These are phyloP conservation scores for Furcula furcula DNA, from an alignment of 2,888 invertebrate species.

Conservation along the genomic window DNA sequence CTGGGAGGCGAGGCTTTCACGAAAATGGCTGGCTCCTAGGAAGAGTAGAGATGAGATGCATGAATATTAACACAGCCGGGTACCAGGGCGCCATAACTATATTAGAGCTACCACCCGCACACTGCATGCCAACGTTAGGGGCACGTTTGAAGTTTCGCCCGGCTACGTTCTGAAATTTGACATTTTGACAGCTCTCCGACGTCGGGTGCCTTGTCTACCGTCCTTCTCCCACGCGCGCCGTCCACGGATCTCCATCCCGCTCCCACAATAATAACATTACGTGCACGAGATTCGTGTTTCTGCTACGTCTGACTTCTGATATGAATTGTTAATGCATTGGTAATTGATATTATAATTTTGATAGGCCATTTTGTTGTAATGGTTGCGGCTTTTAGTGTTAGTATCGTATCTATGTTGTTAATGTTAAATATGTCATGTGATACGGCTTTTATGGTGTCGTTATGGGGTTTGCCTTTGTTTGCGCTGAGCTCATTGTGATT, in stretches of 20 bases:
- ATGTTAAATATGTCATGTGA: constrained; percentile 46
- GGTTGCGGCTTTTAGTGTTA: constrained; percentile 59
- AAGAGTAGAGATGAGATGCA: constrained; percentile 73
- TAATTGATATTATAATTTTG: constrained; percentile 81
- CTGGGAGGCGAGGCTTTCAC: constrained; percentile 68
- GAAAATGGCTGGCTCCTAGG: constrained; percentile 75
- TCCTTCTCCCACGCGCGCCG: constrained; percentile 38
- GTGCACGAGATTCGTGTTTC: constrained; percentile 74
- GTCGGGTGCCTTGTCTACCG: constrained; percentile 64
- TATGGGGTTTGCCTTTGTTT: constrained; percentile 32
- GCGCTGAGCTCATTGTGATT: constrained; percentile 24
- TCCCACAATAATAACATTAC: constrained; percentile 71
- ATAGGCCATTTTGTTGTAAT: constrained; percentile 67
- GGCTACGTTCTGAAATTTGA: constrained; percentile 81
- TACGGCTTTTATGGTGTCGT: constrained; percentile 41
- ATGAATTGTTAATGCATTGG: constrained; percentile 81
- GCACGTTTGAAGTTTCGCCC: constrained; percentile 80
- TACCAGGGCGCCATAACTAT: constrained; percentile 74
- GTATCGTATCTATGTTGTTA: constrained; percentile 38
- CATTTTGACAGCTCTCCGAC: constrained; percentile 82
- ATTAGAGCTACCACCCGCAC: constrained; percentile 65
- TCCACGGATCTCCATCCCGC: constrained; percentile 41
- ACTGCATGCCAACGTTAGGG: constrained; percentile 72
- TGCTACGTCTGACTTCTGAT: constrained; percentile 78
- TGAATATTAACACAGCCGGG: constrained; percentile 76